These are phyloP conservation scores for Typhlichthys eigenmanni DNA, from an alignment of 2,797 vertebrate genomes.

Conservation along the genomic window DNA sequence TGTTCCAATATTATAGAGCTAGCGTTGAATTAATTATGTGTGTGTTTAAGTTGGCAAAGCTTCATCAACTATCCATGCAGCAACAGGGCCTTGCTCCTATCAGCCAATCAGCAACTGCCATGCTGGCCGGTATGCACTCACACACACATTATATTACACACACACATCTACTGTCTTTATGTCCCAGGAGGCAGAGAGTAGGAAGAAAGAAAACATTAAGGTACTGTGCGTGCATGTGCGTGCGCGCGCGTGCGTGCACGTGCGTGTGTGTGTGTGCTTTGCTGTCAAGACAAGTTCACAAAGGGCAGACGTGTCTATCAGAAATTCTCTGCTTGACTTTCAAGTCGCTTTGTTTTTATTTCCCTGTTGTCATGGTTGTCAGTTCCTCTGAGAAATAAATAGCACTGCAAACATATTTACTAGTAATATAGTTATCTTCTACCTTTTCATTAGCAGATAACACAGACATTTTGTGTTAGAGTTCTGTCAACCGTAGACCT, in stretches of 20 bases:
- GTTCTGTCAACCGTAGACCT: conserved; percentile 3
- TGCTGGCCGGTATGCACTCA: conserved; percentile 81
- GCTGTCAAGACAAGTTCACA: not conserved
- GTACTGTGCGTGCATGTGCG: conserved; percentile 13
- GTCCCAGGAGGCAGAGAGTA: not conserved
- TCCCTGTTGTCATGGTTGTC: not conserved
- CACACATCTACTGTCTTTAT: conserved; percentile 1
- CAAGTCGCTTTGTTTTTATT: conserved; percentile 1
- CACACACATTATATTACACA: conserved; percentile 6
- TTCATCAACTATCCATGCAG: conserved; percentile 90
- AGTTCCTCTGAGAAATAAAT: not conserved
- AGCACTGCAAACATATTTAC: not conserved
- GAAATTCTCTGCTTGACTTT: not conserved
- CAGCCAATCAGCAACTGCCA: conserved; percentile 74
- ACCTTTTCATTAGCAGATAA: not conserved
- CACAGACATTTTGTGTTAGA: conserved; percentile 2
- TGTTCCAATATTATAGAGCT: too few species aligned
- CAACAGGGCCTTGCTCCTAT: conserved; percentile 81
- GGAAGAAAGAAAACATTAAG: not conserved
- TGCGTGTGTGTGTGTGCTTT: conserved; percentile 6
- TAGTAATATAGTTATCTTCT: too few species aligned
- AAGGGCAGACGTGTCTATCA: not conserved
- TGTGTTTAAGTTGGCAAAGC: conserved; percentile 80
- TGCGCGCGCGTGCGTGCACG: conserved; percentile 5
- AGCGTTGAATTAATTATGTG: too few species aligned